Evolutionary conservation across 1,140 invertebrate species (phyloP).

Genomic region (Sminthurides bifidus): DNA sequence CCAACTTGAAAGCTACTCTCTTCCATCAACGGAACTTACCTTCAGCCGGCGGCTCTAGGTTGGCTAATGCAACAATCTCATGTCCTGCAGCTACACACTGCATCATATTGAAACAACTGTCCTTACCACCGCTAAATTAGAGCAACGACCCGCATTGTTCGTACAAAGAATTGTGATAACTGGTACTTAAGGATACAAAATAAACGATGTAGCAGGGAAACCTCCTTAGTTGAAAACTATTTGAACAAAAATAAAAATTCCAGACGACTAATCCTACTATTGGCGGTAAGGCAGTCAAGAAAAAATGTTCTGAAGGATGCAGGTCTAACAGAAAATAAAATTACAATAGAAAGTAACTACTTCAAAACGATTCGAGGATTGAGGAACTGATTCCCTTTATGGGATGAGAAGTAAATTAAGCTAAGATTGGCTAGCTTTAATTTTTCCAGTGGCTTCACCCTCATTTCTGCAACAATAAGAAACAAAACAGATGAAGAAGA

Average conservation of each 20-base stretch:
- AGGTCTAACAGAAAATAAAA: neutral
- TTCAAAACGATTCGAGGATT: too few species aligned
- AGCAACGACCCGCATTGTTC: conserved; percentile 69
- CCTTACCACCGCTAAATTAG: conserved; percentile 95
- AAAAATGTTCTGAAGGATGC: neutral
- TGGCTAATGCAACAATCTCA: conserved; percentile 89
- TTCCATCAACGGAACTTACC: conserved; percentile 44
- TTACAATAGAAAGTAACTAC: neutral
- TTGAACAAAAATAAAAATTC: neutral
- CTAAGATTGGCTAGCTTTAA: neutral
- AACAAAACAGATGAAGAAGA: neutral
- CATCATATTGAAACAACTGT: conserved; percentile 98
- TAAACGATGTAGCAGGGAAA: neutral
- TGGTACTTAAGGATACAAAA: neutral
- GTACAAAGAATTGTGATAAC: neutral
- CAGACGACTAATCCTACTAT: neutral
- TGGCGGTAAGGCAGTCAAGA: too few species aligned
- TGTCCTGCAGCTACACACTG: conserved; percentile 92
- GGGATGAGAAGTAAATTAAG: neutral
- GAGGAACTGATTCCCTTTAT: neutral
- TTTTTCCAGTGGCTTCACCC: neutral
- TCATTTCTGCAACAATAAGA: neutral
- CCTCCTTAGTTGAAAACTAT: too few species aligned
- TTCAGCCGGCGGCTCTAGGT: conserved; percentile 76
- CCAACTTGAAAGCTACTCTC: neutral